Evolutionary conservation across 2,888 invertebrate species (phyloP).

Genomic region (Saturnia pavonia): DNA sequence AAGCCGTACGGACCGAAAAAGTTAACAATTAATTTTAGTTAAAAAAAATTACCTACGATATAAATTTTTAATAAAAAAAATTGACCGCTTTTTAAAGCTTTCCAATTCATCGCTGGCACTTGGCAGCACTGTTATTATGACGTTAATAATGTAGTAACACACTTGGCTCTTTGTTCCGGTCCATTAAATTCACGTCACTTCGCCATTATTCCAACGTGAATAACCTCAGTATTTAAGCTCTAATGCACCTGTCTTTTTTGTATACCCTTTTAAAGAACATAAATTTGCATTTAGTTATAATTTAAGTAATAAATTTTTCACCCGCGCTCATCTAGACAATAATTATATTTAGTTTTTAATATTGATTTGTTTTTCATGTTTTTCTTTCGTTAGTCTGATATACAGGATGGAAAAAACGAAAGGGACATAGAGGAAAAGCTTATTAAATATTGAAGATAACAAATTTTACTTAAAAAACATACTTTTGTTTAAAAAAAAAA

Average conservation of each 20-base stretch:
- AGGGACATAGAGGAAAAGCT: too few species aligned
- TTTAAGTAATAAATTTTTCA: not conserved
- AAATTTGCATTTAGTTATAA: not conserved
- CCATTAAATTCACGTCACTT: slow-evolving; percentile 58
- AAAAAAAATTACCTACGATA: not conserved
- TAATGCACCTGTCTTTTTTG: slow-evolving; percentile 52
- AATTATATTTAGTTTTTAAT: not conserved
- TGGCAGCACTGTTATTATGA: slow-evolving; percentile 41
- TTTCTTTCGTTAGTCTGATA: not conserved
- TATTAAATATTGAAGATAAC: too few species aligned
- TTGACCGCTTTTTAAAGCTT: slow-evolving; percentile 4
- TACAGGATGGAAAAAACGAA: too few species aligned
- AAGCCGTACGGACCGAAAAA: too few species aligned
- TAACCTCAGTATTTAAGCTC: slow-evolving; percentile 52
- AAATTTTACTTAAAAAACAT: too few species aligned
- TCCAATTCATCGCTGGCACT: slow-evolving; percentile 27
- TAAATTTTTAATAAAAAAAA: not conserved
- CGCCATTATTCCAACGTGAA: slow-evolving; percentile 56
- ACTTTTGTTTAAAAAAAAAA: too few species aligned
- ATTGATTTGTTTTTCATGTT: not conserved
- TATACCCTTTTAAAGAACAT: not conserved
- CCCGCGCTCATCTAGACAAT: not conserved
- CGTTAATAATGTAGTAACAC: slow-evolving; percentile 53
- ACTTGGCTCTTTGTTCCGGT: slow-evolving; percentile 48
- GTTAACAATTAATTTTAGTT: not conserved